These are phyloP conservation scores for Drosophila prostipennis DNA, from an alignment of 2,888 invertebrate genomes.

Conservation along the genomic window DNA sequence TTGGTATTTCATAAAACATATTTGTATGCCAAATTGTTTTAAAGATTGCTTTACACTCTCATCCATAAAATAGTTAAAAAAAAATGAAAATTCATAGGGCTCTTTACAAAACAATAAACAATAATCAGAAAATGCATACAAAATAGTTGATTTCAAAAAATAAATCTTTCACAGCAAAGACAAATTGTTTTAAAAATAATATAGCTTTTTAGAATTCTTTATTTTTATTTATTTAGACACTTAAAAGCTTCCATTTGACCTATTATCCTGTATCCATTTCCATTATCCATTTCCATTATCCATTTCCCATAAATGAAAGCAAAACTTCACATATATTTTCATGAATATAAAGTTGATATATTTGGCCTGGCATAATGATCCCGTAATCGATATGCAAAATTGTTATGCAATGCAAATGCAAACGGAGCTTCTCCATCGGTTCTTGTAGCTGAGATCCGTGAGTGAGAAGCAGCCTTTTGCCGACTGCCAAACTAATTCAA, in stretches of 20 bases:
- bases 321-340: constrained; percentile 7
- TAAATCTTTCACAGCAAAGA: too few species aligned
- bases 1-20: too few species aligned
- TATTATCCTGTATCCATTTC: too few species aligned
- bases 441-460: constrained; percentile 8
- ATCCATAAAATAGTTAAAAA: too few species aligned
- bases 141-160: too few species aligned
- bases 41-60: too few species aligned
- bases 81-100: too few species aligned
- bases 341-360: constrained; percentile 70
- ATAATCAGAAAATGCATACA: too few species aligned
- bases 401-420: constrained; percentile 69
- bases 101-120: too few species aligned
- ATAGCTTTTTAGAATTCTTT: background rate
- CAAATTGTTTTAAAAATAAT: background rate
- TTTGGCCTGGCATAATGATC: constrained; percentile 48
- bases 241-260: too few species aligned
- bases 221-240: background rate
- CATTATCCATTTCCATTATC: too few species aligned
- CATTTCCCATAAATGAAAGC: background rate
- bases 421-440: constrained; percentile 6
- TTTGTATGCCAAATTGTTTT: too few species aligned
- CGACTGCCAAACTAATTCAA: constrained; percentile 78
- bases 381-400: constrained; percentile 57
- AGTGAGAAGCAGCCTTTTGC: constrained; percentile 22